Conservation (phyloP, 1,140 invertebrate genomes). For the Phortica variegata region DNA sequence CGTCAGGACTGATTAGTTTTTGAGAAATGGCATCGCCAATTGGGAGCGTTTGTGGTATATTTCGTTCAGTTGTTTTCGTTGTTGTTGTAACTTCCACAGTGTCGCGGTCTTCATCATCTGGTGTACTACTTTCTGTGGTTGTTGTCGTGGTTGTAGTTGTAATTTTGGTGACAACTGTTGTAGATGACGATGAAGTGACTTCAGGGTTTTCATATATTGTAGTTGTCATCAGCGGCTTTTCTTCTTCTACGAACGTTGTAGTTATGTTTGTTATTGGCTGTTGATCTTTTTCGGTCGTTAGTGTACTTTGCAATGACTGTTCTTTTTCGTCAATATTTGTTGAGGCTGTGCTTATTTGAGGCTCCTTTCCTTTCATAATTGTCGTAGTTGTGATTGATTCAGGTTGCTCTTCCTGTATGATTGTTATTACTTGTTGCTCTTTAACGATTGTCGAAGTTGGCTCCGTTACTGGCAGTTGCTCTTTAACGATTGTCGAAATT, state of each 20-base stretch:
- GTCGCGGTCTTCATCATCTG: constrained; percentile 31
- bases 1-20: constrained; percentile 71
- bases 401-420: not conserved
- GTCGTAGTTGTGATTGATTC: too few species aligned
- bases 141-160: constrained; percentile 32
- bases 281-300: too few species aligned
- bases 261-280: too few species aligned
- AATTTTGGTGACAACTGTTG: constrained; percentile 31
- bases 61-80: constrained; percentile 24
- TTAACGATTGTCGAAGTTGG: too few species aligned
- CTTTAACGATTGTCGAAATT: too few species aligned
- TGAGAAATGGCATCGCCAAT: constrained; percentile 73
- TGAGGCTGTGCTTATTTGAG: constrained; percentile 10
- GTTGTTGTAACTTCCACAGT: constrained; percentile 13
- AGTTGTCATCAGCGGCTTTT: constrained; percentile 8
- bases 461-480: too few species aligned
- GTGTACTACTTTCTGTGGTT: constrained; percentile 17
- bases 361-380: not conserved
- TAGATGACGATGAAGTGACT: constrained; percentile 9
- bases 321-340: constrained; percentile 14
- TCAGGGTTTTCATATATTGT: not conserved
- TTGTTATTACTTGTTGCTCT: too few species aligned
- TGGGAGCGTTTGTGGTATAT: constrained; percentile 51
- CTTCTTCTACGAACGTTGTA: too few species aligned
- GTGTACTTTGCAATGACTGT: too few species aligned